Base-by-base conservation (phyloP, 1,140 invertebrate species). In the Babylonia areolata region DNA sequence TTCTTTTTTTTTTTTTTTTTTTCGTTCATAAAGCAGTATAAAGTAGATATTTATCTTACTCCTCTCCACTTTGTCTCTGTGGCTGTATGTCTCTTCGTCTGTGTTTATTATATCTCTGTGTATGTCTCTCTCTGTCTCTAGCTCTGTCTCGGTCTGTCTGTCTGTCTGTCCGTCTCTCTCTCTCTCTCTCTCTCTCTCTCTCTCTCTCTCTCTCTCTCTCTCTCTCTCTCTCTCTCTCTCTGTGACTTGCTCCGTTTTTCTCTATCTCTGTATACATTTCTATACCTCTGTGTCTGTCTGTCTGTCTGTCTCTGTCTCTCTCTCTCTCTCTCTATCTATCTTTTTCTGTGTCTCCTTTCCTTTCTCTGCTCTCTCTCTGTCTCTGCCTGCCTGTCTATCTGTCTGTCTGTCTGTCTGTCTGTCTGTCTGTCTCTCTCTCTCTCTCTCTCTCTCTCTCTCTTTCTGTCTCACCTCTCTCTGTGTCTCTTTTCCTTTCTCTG, bases 391-490 rank as follows among this genome's bases (percentile, higher is more conserved):
- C 75, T 31, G n/a, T 78, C 75, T 78, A 0, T 78, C 75, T 78
- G 11, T 78, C 75, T 78, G 11, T 78, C 75, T 78, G n/a, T n/a
- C 80, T 51, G 15, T 15, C 39, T 42, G 11, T 35, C 75, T 31
- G n/a, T 78, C 75, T 78, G 0, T 78, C 75, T 78, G 11, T 78
- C 75, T 78, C 75, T 78, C 75, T 78, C 35, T 78, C 35, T 78
- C 15, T 20, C 15, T 78, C 35, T 78, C 35, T 33, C 35, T 78
- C 6, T 78, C 5, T 78, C 15, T 78, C 11, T 78, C 2, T 78
- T 0, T 78, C 35, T 78, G 20, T 78, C 35, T 78, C 40, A 11
- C 33, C 58, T 64, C 12, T 64, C 58, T 64, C 12, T 11, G 15
- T 64, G 20, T 64, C 58, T 15, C 9, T 64, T 20, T 64, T 20